Percentiles rank a stretch among this genome's conserved stretches.
These are phyloP conservation scores for Megalonaias nervosa DNA, from an alignment of 1,140 invertebrate genomes.

Conservation along the genomic window DNA sequence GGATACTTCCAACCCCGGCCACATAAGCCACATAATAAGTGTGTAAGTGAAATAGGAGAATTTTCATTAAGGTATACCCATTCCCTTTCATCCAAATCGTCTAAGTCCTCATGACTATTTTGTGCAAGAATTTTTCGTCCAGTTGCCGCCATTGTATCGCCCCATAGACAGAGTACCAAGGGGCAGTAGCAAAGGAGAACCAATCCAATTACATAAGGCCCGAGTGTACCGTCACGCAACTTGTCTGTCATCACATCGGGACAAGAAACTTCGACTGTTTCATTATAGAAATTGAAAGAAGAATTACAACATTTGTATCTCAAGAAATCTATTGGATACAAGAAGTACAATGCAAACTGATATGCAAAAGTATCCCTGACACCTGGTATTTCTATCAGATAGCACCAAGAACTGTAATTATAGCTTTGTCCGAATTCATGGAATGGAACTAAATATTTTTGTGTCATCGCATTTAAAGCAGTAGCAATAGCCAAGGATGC, in stretches of 20 bases:
- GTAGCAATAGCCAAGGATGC: not conserved
- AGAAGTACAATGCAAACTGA: constrained; percentile 13
- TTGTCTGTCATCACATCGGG: not conserved
- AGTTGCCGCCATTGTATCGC: not conserved
- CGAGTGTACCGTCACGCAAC: not conserved
- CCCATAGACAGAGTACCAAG: not conserved
- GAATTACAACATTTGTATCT: constrained; percentile 18
- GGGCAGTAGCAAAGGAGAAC: constrained; percentile 20
- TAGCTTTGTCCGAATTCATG: no score
- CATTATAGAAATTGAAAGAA: not conserved
- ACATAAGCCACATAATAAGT: constrained; percentile 13
- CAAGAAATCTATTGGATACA: constrained; percentile 8
- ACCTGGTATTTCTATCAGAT: constrained; percentile 12
- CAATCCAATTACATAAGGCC: constrained; percentile 17
- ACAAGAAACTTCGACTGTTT: not conserved
- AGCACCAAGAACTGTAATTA: constrained; percentile 21
- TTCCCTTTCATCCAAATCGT: not conserved
- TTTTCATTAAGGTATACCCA: constrained; percentile 19
- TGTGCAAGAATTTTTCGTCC: not conserved
- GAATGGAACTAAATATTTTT: constrained; percentile 4
- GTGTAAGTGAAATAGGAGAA: constrained; percentile 8
- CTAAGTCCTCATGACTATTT: not conserved
- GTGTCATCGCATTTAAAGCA: constrained; percentile 13
- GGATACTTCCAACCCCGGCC: constrained; percentile 14
- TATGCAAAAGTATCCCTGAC: constrained; percentile 14